Evolutionary conservation across 2,888 invertebrate genomes (phyloP), one percentile per base, ranked within the genome.

Genomic region (Tetranychus piercei): DNA sequence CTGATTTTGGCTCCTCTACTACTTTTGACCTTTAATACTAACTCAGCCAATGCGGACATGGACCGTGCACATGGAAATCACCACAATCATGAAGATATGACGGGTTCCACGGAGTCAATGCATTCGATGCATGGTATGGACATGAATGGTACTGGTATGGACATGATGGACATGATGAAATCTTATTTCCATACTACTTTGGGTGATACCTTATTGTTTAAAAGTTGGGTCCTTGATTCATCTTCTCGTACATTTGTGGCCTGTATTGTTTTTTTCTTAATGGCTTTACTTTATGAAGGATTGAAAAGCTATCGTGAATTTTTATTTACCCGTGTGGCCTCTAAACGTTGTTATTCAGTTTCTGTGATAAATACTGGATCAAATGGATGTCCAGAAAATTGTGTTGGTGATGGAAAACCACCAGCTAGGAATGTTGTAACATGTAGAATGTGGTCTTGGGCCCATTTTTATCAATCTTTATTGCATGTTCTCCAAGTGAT

Each of bases 271-370:
- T 91, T 97, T 80, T 91, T 95, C 81, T 85, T 94, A 77, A 87
- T 96, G 87, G 94, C 94, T 8, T 87, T 94, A 74, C 84, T 94
- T 44, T 97, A 97, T 82, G 97, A 99, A 85, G 95, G 94, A 0
- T 86, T 99, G 3, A 97, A 97, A 84, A 76, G 74, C 44, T 76
- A 74, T 69, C 75, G 75, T 34, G 73, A 73, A 65, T 73, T 43
- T 64, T 44, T 73, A 23, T 22, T 23, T 55, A 73, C 8, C 11
- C 55, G 44, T 18, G 9, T 8, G 55, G 20, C 20, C 44, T 20
- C 20, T 22, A 18, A 11, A 65, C 22, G 34, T n/a, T 65, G 64
- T 6, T 73, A 73, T 22, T 20, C 45, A 11, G 73, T 73, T 9
- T 55, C 73, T 23, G 73, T 73, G 34, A 23, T 73, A 75, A 73